Conservation (phyloP, 2,888 invertebrate species). For the Galerucella nymphaeae region DNA sequence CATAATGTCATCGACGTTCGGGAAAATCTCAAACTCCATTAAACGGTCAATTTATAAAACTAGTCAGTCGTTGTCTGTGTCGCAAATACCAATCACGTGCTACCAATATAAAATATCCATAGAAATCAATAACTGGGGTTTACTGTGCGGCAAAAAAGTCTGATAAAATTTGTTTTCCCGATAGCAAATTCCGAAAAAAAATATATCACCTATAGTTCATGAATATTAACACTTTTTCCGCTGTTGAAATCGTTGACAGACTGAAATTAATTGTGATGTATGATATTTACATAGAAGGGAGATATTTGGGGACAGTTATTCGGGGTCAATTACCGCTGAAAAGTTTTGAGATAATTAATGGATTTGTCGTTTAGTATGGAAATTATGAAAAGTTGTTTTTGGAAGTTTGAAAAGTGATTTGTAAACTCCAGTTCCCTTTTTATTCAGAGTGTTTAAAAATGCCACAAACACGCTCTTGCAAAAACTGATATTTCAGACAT, state of each 20-base stretch:
- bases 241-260: not conserved
- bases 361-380: not conserved
- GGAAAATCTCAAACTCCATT: constrained; percentile 41
- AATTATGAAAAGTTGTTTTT: too few relatives aligned
- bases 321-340: not conserved
- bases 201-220: constrained; percentile 30
- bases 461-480: too few relatives aligned
- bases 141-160: constrained; percentile 40
- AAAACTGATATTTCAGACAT: too few relatives aligned
- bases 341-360: not conserved
- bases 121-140: constrained; percentile 49
- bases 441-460: too few relatives aligned
- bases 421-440: too few relatives aligned
- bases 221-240: constrained; percentile 25
- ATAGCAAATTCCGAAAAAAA: constrained; percentile 9
- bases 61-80: constrained; percentile 40
- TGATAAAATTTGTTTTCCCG: constrained; percentile 34
- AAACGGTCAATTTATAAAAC: constrained; percentile 49
- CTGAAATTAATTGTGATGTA: not conserved
- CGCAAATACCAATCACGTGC: constrained; percentile 42
- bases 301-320: not conserved
- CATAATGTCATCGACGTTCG: constrained; percentile 29
- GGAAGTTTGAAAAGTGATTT: too few relatives aligned
- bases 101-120: constrained; percentile 48
- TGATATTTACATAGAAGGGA: not conserved